phyloP scores from a whole-genome alignment of 35 echinoderm and acorn worm genomes.

The Heliocidaris tuberculata region DNA sequence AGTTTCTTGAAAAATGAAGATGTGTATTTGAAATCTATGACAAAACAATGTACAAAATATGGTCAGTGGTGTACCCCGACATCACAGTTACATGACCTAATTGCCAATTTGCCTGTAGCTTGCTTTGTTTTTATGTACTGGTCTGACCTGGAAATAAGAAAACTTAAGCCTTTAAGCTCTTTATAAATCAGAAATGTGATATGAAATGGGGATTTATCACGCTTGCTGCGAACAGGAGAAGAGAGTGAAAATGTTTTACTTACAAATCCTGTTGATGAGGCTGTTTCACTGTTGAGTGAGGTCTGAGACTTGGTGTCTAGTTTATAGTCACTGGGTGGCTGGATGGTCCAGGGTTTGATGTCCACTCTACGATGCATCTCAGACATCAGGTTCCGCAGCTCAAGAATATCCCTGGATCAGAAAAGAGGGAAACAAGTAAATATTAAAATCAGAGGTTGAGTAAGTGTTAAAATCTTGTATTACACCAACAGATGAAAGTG shows the following conservation, averaged over 20 bases:
- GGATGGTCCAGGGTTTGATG: conserved; percentile 97
- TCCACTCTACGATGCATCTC: conserved; percentile 91
- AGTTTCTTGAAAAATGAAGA: too few species aligned
- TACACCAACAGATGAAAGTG: too few species aligned
- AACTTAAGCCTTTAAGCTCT: too few species aligned
- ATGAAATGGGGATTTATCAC: neutral
- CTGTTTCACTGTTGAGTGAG: conserved; percentile 63
- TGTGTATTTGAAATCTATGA: too few species aligned
- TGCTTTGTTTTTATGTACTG: too few species aligned
- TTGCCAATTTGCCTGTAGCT: too few species aligned
- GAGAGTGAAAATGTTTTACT: conserved; percentile 25
- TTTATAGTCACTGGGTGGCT: conserved; percentile 80
- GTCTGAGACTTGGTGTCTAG: conserved; percentile 86
- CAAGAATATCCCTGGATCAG: conserved; percentile 77
- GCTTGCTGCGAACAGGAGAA: neutral
- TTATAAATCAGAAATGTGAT: neutral
- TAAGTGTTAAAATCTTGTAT: too few species aligned
- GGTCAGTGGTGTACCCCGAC: too few species aligned
- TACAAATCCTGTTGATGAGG: conserved; percentile 61
- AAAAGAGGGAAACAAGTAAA: neutral
- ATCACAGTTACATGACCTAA: too few species aligned
- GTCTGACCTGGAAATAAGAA: too few species aligned
- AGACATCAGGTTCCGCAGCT: conserved; percentile 86
- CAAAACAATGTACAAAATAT: too few species aligned
- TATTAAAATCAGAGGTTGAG: too few species aligned